phyloP scores from a whole-genome alignment of 92 coral and sea anemone genomes.

The Blastomussa wellsi region DNA sequence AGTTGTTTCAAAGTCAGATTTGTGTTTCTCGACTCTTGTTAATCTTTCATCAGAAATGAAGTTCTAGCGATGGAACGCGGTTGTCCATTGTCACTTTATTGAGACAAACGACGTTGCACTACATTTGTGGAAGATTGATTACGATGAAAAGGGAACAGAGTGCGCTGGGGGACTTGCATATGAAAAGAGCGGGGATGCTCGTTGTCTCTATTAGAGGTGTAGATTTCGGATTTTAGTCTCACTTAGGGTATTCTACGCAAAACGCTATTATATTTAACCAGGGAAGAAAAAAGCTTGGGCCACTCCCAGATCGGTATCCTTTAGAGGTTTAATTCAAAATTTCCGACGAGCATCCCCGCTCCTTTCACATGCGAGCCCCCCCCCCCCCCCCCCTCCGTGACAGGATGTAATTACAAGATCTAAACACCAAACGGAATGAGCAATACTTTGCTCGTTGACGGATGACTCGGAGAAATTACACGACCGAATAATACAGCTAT shows the following conservation, averaged over 20 bases:
- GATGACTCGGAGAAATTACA: conserved; percentile 26
- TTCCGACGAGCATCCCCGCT: too few species aligned
- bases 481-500: conserved; percentile 26
- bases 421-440: conserved; percentile 39
- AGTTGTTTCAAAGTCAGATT: neutral
- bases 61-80: neutral
- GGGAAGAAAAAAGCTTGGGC: too few species aligned
- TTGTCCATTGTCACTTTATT: neutral
- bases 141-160: neutral
- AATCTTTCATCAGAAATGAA: conserved; percentile 22
- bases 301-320: too few species aligned
- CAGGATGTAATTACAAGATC: conserved; percentile 34
- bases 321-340: too few species aligned
- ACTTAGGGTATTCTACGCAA: too few species aligned
- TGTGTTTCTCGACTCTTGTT: neutral
- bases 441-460: conserved; percentile 28
- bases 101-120: neutral
- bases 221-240: too few species aligned
- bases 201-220: too few species aligned
- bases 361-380: too few species aligned
- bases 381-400: too few species aligned
- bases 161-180: too few species aligned
- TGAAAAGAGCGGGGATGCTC: too few species aligned
- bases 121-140: neutral
- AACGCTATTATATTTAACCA: too few species aligned